A percentile compares a stretch with the other conserved stretches of the same genome.
Conservation (phyloP, 2,797 vertebrate genomes). For the Macrochelys suwanniensis region DNA sequence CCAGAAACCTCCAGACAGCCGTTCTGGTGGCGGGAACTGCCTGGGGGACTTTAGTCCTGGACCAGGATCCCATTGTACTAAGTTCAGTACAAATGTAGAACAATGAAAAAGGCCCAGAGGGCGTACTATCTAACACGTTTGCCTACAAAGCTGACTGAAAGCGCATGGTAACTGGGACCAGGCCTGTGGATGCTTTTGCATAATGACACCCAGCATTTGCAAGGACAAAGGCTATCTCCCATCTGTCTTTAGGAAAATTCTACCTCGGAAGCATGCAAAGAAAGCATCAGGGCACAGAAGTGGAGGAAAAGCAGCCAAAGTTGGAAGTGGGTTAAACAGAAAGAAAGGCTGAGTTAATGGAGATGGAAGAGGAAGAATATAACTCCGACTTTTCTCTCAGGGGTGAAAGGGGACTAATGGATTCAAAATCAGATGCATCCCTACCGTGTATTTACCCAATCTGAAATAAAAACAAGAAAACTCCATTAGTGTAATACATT, state of each 20-base stretch:
- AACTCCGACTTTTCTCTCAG: accelerated
- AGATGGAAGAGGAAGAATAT: background rate
- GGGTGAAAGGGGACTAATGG: background rate
- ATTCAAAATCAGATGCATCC: slow-evolving; percentile 14
- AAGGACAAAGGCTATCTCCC: background rate
- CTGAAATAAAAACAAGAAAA: slow-evolving; percentile 12
- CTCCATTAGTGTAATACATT: slow-evolving; percentile 29
- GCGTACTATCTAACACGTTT: background rate
- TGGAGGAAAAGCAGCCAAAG: accelerated
- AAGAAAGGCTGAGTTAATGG: background rate
- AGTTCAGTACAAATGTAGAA: background rate
- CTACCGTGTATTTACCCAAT: background rate
- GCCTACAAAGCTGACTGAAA: background rate
- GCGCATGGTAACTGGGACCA: background rate
- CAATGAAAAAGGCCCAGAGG: no score
- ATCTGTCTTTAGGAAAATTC: accelerated
- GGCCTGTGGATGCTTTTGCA: accelerated
- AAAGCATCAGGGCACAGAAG: accelerated
- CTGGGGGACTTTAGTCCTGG: no score
- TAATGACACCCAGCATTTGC: accelerated
- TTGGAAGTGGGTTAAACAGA: background rate
- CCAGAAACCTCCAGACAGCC: no score
- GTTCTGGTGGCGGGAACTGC: no score
- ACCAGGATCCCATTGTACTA: no score
- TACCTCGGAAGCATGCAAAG: background rate